These are phyloP conservation scores for Colossoma macropomum DNA, from an alignment of 2,113 vertebrate species.

Conservation along the genomic window DNA sequence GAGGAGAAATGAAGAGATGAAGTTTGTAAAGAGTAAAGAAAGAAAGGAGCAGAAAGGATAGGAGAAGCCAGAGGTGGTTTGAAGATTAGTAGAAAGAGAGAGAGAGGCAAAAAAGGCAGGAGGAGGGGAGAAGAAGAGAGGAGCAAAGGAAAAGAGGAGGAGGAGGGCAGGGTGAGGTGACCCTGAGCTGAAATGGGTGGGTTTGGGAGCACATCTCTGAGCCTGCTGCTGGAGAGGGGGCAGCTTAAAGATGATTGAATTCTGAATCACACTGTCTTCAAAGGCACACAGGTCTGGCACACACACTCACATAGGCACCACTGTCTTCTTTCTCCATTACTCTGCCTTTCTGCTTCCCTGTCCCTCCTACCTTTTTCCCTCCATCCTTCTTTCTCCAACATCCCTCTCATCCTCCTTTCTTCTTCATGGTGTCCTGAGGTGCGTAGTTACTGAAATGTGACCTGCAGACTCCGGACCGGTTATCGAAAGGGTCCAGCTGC, in stretches of 20 bases:
- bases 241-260: conserved; percentile 65
- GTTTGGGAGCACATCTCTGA: conserved; percentile 49
- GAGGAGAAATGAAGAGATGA: background rate
- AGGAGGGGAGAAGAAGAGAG: background rate
- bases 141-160: conserved; percentile 42
- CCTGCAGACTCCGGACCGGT: too few relatives aligned
- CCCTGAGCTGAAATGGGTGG: conserved; percentile 36
- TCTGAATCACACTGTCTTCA: conserved; percentile 58
- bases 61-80: background rate
- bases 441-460: background rate
- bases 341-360: background rate
- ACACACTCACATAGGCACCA: background rate
- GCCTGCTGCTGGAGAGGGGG: conserved; percentile 30
- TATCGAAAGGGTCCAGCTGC: background rate
- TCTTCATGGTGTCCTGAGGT: background rate
- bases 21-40: background rate
- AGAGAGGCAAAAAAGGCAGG: background rate
- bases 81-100: background rate
- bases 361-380: background rate
- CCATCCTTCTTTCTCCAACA: background rate
- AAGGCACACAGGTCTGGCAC: conserved; percentile 36
- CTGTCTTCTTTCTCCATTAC: background rate
- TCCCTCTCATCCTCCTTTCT: background rate
- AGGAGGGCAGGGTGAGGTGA: conserved; percentile 33
- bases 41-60: conserved; percentile 4